These are phyloP conservation scores for Catotricha subobsoleta DNA, from an alignment of 2,888 invertebrate species.

Conservation along the genomic window DNA sequence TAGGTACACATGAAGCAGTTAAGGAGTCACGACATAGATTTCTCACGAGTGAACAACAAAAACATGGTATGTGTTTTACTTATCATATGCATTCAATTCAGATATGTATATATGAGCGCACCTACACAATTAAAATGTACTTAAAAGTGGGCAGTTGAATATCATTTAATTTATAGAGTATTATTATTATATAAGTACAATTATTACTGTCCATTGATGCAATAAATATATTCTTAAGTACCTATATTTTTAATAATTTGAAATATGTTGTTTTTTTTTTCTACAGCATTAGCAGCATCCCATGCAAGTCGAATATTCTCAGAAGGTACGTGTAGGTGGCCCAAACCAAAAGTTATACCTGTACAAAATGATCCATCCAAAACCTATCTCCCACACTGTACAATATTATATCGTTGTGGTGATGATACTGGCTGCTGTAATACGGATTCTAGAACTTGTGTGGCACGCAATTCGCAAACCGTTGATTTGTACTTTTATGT, in stretches of 20 bases:
- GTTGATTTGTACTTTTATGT: constrained; percentile 67
- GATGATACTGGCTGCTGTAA: constrained; percentile 78
- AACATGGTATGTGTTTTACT: constrained; percentile 20
- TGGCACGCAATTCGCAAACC: constrained; percentile 49
- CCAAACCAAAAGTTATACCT: constrained; percentile 55
- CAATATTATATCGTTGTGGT: constrained; percentile 68
- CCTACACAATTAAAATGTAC: too few relatives aligned
- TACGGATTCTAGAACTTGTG: constrained; percentile 52
- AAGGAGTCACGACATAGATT: constrained; percentile 19
- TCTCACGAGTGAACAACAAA: constrained; percentile 17
- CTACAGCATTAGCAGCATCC: constrained; percentile 22
- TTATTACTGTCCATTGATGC: too few relatives aligned
- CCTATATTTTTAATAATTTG: too few relatives aligned
- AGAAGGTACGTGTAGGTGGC: constrained; percentile 28
- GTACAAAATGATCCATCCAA: constrained; percentile 44
- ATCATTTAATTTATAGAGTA: too few relatives aligned
- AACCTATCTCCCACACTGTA: constrained; percentile 68
- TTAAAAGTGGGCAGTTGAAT: too few relatives aligned
- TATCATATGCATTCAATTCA: too few relatives aligned
- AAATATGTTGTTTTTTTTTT: too few relatives aligned
- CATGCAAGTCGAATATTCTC: constrained; percentile 20
- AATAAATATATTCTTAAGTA: too few relatives aligned
- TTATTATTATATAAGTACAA: too few relatives aligned
- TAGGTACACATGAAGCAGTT: constrained; percentile 22
- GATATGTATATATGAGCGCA: too few relatives aligned